phyloP scores from a whole-genome alignment of 2,888 invertebrate species.

The Rhodophaea formosa region DNA sequence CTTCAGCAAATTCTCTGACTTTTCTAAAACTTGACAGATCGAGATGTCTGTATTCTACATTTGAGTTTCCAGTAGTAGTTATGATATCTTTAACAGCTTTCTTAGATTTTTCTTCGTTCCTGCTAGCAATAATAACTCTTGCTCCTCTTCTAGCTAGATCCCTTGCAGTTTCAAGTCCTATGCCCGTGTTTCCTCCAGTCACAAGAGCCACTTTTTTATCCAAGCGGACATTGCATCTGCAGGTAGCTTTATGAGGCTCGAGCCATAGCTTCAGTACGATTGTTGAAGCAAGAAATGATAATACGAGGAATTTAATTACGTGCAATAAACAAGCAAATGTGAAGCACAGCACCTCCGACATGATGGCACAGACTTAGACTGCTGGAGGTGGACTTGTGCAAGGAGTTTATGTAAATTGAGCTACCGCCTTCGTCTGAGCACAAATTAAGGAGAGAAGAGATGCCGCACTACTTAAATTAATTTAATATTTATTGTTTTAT shows the following conservation, averaged over 20 bases:
- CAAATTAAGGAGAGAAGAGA: no score
- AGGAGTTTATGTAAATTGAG: no score
- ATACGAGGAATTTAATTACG: not conserved
- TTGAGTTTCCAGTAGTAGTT: constrained; percentile 84
- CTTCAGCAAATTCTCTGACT: constrained; percentile 81
- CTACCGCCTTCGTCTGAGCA: no score
- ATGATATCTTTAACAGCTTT: constrained; percentile 85
- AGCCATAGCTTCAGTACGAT: not conserved
- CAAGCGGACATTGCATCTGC: constrained; percentile 36
- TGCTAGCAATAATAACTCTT: constrained; percentile 86
- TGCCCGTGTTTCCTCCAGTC: constrained; percentile 91
- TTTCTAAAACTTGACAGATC: constrained; percentile 76
- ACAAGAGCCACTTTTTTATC: constrained; percentile 84
- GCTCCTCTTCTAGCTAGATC: constrained; percentile 87
- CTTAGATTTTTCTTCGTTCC: constrained; percentile 86
- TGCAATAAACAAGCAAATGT: not conserved
- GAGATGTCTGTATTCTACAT: constrained; percentile 81
- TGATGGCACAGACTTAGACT: not conserved
- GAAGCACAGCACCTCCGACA: not conserved
- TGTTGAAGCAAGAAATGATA: not conserved
- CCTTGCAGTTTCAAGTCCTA: constrained; percentile 88
- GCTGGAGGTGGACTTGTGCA: no score
- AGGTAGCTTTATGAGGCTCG: not conserved
- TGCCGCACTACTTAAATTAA: no score
- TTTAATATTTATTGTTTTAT: no score